Conservation (phyloP, 2,888 invertebrate genomes). For the Lagria hirta region DNA sequence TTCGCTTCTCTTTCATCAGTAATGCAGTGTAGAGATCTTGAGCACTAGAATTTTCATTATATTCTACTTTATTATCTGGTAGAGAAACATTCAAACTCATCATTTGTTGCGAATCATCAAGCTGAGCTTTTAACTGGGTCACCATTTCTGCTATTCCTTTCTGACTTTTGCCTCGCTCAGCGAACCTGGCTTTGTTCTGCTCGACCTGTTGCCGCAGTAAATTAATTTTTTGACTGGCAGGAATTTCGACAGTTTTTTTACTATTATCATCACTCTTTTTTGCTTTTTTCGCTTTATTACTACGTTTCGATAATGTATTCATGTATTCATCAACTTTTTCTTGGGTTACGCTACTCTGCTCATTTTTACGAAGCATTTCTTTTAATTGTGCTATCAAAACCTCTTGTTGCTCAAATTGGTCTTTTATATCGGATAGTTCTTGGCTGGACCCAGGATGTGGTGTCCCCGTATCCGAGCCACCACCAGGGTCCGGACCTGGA, state of each 20-base stretch:
- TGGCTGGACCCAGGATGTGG: conserved; percentile 36
- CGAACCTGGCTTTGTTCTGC: conserved; percentile 58
- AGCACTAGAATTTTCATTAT: conserved; percentile 44
- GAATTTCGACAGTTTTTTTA: conserved; percentile 44
- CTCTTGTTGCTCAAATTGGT: conserved; percentile 52
- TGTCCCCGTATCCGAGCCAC: conserved; percentile 44
- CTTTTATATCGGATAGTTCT: conserved; percentile 48
- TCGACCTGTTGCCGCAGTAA: conserved; percentile 59
- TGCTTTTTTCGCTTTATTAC: conserved; percentile 46
- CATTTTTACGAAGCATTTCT: conserved; percentile 52
- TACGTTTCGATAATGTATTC: conserved; percentile 50
- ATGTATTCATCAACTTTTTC: conserved; percentile 55
- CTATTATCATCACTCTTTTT: conserved; percentile 39
- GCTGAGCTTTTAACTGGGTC: conserved; percentile 57
- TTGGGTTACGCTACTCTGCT: conserved; percentile 49
- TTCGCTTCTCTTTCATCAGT: conserved; percentile 64
- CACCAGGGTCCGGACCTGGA: conserved; percentile 41
- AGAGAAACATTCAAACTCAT: conserved; percentile 44
- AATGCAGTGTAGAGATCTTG: conserved; percentile 54
- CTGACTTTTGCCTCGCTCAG: conserved; percentile 57
- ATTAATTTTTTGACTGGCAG: conserved; percentile 58
- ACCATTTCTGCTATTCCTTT: conserved; percentile 59
- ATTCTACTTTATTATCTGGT: conserved; percentile 44
- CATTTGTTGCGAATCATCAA: conserved; percentile 56
- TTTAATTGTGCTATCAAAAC: conserved; percentile 52